Conservation (phyloP, 2,797 vertebrate genomes). For the Chloroceryle amazona region DNA sequence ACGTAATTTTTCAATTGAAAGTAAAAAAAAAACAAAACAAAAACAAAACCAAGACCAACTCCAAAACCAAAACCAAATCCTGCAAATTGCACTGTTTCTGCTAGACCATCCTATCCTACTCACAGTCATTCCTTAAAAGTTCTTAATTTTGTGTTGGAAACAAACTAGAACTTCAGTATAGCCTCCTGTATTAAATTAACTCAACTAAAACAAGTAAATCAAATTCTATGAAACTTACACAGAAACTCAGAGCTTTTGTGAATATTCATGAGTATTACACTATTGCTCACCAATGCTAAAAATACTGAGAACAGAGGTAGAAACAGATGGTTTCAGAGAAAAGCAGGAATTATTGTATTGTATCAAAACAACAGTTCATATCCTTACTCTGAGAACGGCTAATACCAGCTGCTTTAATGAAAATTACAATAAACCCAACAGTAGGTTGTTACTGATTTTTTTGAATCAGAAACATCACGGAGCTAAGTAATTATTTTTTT, state of each 20-base stretch:
- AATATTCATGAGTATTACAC: not conserved
- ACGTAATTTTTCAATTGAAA: not conserved
- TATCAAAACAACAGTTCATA: constrained; percentile 21
- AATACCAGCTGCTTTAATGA: constrained; percentile 32
- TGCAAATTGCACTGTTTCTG: not conserved
- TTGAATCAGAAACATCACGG: not conserved
- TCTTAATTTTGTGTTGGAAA: not conserved
- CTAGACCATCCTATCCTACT: not conserved
- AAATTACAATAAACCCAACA: constrained; percentile 28
- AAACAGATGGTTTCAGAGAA: constrained; percentile 11
- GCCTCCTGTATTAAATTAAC: not conserved
- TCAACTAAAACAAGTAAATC: not conserved
- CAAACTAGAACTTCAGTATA: not conserved
- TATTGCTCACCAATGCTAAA: not conserved
- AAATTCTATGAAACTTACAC: not conserved
- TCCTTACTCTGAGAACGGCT: not conserved
- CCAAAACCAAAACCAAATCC: not conserved
- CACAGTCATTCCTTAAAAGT: not conserved
- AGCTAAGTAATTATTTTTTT: constrained; percentile 18
- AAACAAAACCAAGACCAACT: no score
- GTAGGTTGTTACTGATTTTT: not conserved
- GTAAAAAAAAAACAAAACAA: not conserved
- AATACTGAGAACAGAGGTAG: constrained; percentile 6
- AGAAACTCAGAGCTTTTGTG: not conserved
- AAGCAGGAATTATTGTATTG: constrained; percentile 9